phyloP scores from a whole-genome alignment of 2,797 vertebrate genomes.

The Ctenopoma multispine region DNA sequence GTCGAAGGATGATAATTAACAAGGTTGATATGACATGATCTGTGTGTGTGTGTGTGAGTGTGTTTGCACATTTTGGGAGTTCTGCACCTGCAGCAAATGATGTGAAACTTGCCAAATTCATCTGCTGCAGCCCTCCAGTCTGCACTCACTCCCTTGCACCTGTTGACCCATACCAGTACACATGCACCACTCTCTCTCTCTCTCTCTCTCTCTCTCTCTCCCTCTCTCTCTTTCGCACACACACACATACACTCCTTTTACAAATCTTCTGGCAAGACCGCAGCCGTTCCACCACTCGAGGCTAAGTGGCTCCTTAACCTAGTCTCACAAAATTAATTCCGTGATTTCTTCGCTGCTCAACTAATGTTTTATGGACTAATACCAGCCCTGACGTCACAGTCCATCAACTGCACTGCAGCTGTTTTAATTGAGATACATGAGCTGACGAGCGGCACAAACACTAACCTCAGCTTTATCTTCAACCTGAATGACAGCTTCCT shows the following conservation, averaged over 20 bases:
- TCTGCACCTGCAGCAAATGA: constrained; percentile 79
- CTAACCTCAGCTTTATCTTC: constrained; percentile 41
- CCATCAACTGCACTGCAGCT: constrained; percentile 7
- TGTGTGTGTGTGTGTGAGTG: constrained; percentile 24
- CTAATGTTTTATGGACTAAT: constrained; percentile 41
- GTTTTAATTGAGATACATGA: constrained; percentile 50
- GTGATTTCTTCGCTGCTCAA: constrained; percentile 26
- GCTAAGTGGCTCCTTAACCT: constrained; percentile 71
- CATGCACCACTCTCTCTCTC: not conserved
- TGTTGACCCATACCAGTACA: constrained; percentile 59
- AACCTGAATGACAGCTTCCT: constrained; percentile 30
- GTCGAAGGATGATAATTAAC: constrained; percentile 46
- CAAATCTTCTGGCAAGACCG: constrained; percentile 42
- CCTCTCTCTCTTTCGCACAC: constrained; percentile 25
- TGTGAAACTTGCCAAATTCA: constrained; percentile 69
- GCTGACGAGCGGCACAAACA: constrained; percentile 41
- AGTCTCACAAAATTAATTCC: constrained; percentile 51
- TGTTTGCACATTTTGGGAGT: constrained; percentile 62
- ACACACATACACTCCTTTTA: constrained; percentile 21
- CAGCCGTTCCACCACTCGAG: constrained; percentile 41
- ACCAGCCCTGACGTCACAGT: constrained; percentile 36
- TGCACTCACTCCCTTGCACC: constrained; percentile 69
- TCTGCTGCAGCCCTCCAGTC: constrained; percentile 44
- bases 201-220: constrained; percentile 3
- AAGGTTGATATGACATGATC: constrained; percentile 58